Conservation (phyloP, 2,797 vertebrate genomes). For the Sylvia borin region DNA sequence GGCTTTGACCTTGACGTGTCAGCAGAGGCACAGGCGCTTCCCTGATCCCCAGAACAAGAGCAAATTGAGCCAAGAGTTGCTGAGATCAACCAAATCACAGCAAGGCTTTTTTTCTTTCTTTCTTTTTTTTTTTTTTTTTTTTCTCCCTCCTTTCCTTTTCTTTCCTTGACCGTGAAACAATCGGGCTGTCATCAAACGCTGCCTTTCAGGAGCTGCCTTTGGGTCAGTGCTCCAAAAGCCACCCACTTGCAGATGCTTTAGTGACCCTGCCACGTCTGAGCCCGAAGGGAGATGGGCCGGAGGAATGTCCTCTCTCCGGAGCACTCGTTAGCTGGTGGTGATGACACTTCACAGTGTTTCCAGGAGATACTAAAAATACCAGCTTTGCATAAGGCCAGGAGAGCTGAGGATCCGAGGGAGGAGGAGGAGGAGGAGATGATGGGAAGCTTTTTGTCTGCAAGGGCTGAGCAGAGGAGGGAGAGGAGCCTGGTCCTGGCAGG, state of each 20-base stretch:
- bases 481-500: background rate
- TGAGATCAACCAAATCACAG: background rate
- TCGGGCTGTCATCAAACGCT: background rate
- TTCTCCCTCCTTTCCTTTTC: no score
- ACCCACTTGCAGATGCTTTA: constrained; percentile 23
- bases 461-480: background rate
- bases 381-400: background rate
- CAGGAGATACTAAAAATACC: constrained; percentile 53
- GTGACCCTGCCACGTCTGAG: constrained; percentile 9
- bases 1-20: constrained; percentile 42
- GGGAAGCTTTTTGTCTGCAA: constrained; percentile 11
- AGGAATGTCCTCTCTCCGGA: constrained; percentile 25
- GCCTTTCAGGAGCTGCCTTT: background rate
- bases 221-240: constrained; percentile 12
- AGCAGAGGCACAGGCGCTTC: background rate
- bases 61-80: background rate
- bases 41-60: background rate
- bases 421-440: constrained; percentile 14
- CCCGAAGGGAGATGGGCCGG: background rate
- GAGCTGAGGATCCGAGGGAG: constrained; percentile 23
- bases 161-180: background rate
- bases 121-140: background rate
- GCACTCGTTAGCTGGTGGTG: background rate
- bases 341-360: constrained; percentile 22
- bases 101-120: background rate